phyloP scores from a whole-genome alignment of 1,140 invertebrate species.

The Carcinoscorpius rotundicauda region DNA sequence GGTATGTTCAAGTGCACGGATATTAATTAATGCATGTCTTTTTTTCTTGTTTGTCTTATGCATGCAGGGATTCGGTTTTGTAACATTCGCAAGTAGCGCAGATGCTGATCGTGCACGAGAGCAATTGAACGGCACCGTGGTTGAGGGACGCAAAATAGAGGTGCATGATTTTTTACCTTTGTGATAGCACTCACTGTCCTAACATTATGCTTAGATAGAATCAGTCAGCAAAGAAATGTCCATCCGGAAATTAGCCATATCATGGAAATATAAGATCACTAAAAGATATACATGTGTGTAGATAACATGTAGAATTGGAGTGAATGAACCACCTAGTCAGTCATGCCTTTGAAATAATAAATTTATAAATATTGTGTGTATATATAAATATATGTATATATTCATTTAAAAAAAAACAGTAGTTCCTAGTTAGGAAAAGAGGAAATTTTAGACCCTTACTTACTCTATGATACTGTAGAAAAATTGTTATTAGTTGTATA shows the following conservation, averaged over 20 bases:
- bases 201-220: constrained; percentile 11
- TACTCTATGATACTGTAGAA: no score
- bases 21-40: constrained; percentile 21
- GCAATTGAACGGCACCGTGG: constrained; percentile 99
- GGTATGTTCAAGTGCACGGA: constrained; percentile 18
- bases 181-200: constrained; percentile 14
- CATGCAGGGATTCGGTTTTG: constrained; percentile 95
- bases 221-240: constrained; percentile 19
- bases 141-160: constrained; percentile 99
- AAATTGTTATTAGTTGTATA: no score
- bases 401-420: no score
- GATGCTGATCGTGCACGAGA: constrained; percentile 99
- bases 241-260: constrained; percentile 1
- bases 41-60: constrained; percentile 43
- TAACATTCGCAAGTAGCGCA: constrained; percentile 99
- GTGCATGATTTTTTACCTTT: constrained; percentile 40
- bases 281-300: no score
- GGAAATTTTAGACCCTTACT: no score
- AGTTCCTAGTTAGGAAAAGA: no score
- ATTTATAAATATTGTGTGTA: no score
- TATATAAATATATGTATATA: no score
- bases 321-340: no score
- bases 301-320: no score
- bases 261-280: no score
- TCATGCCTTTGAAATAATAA: no score